Base-by-base conservation (phyloP, 37 sponge, comb jelly and placozoan species). In the Chondrosia reniformis region DNA sequence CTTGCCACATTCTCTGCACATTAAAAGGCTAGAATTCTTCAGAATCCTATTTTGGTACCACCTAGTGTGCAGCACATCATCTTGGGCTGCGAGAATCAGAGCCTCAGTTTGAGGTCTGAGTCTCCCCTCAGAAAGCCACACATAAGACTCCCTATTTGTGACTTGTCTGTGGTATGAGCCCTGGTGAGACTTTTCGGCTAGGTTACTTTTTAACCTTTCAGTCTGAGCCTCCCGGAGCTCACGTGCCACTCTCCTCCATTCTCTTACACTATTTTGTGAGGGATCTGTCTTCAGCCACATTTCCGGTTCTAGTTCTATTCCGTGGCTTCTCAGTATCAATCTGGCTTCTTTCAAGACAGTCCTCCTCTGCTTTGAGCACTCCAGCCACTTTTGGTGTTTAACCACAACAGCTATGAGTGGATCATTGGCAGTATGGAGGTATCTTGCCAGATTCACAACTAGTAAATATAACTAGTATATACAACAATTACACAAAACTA, bases 71-170 rank as follows among this genome's bases (percentile, higher is more conserved):
- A 74, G 52, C 0, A 73, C 46, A 3, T 67, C 75, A 61, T 82
- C 75, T 34, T 82, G 82, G 4, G 49, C 75, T 31, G 82, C 82
- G 2, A 74, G 7, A 10, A 74, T 58, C 45, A 82, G 36, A 1
- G 59, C 46, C 45, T 67, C 69, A 30, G 36, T 67, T 7, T 27
- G 6, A 21, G 37, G n/a, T 67, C 69, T 4, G 31, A 67, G 9
- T 27, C 12, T 27, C 6, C 69, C 69, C 22, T 67, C 32, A 5
- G 24, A 24, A 3, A 42, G 49, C 75, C 75, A 74, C 22, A 25
- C 46, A 4, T 42, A 9, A 6, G 25, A 24, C n/a, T n/a, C n/a
- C n/a, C n/a, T n/a, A n/a, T n/a, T n/a, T n/a, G n/a, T n/a, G n/a
- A n/a, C n/a, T n/a, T n/a, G n/a, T 31, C 24, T 24, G 9, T 24